phyloP scores from a whole-genome alignment of 2,888 invertebrate genomes.

The Orthosia incerta region DNA sequence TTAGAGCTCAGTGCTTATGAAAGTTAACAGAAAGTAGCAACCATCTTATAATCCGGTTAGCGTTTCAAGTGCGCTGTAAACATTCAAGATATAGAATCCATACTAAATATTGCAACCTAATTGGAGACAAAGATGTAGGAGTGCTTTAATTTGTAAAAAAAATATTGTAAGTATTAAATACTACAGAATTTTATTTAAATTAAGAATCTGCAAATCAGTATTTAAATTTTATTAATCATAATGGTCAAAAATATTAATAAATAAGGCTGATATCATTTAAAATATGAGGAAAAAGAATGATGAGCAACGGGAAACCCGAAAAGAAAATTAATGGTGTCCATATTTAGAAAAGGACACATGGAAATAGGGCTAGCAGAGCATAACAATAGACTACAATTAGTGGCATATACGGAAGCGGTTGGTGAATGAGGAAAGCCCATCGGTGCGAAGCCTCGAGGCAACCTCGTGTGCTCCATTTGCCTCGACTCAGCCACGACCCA shows the following conservation, averaged over 20 bases:
- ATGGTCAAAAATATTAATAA: too few relatives aligned
- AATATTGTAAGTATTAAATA: too few relatives aligned
- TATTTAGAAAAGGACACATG: conserved; percentile 71
- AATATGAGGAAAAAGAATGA: conserved; percentile 23
- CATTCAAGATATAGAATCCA: conserved; percentile 17
- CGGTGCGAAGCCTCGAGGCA: conserved; percentile 72
- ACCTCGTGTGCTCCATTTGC: conserved; percentile 77
- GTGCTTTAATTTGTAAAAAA: too few relatives aligned
- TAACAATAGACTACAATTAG: conserved; percentile 75
- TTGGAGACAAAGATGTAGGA: background rate
- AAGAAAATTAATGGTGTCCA: conserved; percentile 55
- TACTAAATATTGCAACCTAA: conserved; percentile 11
- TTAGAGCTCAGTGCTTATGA: conserved; percentile 45
- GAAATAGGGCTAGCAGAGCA: conserved; percentile 69
- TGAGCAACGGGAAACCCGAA: conserved; percentile 51
- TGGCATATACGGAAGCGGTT: conserved; percentile 72
- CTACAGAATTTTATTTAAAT: too few relatives aligned
- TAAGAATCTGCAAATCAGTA: too few relatives aligned
- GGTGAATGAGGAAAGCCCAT: conserved; percentile 82
- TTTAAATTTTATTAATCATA: too few relatives aligned
- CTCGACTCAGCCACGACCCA: conserved; percentile 71
- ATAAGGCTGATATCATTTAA: conserved; percentile 6
- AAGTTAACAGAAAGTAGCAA: conserved; percentile 47
- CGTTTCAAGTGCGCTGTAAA: background rate
- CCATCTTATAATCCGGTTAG: conserved; percentile 35